These are phyloP conservation scores for Calephelis nemesis DNA, from an alignment of 1,140 invertebrate genomes.

Conservation along the genomic window DNA sequence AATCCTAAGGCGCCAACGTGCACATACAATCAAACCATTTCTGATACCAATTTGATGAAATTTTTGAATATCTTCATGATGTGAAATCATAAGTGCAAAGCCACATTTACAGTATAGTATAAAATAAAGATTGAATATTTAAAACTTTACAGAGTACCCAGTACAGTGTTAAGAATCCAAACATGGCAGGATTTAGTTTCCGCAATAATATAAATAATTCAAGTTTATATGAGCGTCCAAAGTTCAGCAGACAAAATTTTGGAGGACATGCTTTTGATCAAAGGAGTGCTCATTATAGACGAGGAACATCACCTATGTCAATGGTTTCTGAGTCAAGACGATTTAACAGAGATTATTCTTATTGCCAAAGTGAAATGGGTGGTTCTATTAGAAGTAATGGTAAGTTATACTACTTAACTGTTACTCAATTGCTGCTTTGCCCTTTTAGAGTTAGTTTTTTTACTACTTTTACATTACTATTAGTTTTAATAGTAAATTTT, in stretches of 20 bases:
- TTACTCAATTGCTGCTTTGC: neutral
- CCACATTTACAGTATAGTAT: too few species aligned
- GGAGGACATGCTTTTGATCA: constrained; percentile 38
- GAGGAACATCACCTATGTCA: constrained; percentile 58
- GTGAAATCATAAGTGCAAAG: too few species aligned
- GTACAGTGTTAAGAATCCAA: neutral
- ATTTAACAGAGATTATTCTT: constrained; percentile 39
- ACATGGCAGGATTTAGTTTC: constrained; percentile 2
- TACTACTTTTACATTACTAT: too few species aligned
- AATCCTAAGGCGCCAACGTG: too few species aligned
- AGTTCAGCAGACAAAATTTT: constrained; percentile 27
- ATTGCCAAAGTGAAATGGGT: constrained; percentile 37
- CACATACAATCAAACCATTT: too few species aligned
- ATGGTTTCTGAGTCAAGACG: constrained; percentile 38
- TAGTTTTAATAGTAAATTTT: too few species aligned
- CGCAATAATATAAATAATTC: neutral
- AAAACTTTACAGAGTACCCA: neutral
- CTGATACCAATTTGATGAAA: too few species aligned
- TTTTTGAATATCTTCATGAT: too few species aligned
- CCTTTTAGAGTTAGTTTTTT: too few species aligned
- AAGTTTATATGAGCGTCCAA: neutral
- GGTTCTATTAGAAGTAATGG: constrained; percentile 55
- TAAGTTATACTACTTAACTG: constrained; percentile 33
- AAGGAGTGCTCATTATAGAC: constrained; percentile 43
- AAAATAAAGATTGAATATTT: neutral